Evolutionary conservation across 2,113 vertebrate genomes (phyloP).

Genomic region (Alligator mississippiensis): DNA sequence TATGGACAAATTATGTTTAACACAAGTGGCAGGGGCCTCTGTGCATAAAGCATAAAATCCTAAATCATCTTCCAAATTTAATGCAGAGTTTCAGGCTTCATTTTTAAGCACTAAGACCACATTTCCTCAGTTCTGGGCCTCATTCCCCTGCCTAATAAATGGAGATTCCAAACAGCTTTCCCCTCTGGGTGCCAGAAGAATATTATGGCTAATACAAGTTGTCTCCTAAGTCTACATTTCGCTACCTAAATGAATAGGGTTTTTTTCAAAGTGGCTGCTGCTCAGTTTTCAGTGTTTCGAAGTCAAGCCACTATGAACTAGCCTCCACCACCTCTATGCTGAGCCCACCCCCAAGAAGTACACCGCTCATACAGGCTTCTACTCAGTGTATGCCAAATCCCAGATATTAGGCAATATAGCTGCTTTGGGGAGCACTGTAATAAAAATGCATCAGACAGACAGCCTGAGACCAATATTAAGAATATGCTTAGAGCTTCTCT

Average conservation of each 20-base stretch:
- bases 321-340: neutral
- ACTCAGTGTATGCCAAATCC: no score
- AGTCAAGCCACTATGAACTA: slow-evolving; percentile 5
- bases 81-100: neutral
- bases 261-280: slow-evolving; percentile 24
- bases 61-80: neutral
- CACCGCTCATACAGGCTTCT: no score
- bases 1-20: neutral
- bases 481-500: no score
- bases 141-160: neutral
- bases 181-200: neutral
- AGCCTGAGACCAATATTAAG: no score
- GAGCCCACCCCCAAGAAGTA: neutral
- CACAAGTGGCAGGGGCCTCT: neutral
- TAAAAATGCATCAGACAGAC: no score
- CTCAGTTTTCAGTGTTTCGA: neutral
- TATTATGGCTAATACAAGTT: neutral
- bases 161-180: neutral
- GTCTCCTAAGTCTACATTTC: neutral
- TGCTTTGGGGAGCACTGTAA: no score
- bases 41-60: neutral
- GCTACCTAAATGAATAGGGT: neutral
- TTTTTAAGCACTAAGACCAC: neutral
- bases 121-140: neutral
- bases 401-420: no score